These are phyloP conservation scores for Drosophila baimaii DNA, from an alignment of 1,140 invertebrate genomes.

Conservation along the genomic window DNA sequence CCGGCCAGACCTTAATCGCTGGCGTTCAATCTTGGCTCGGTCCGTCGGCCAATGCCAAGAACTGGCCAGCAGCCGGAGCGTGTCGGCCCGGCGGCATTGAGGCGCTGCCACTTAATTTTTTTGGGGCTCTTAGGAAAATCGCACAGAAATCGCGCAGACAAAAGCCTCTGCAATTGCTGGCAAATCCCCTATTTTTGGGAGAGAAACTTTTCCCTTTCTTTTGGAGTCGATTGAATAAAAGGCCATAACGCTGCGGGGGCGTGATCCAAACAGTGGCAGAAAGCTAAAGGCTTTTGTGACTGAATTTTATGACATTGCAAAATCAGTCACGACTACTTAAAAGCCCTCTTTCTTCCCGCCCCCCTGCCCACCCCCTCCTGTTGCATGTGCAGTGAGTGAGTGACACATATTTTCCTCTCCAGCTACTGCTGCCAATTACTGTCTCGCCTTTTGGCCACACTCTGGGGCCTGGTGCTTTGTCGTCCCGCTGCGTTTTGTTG, in stretches of 20 bases:
- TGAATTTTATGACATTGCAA: constrained; percentile 63
- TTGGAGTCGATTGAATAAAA: constrained; percentile 62
- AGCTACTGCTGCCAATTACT: constrained; percentile 59
- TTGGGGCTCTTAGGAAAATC: constrained; percentile 31
- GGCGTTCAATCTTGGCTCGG: constrained; percentile 60
- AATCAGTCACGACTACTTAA: constrained; percentile 47
- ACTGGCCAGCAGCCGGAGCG: constrained; percentile 62
- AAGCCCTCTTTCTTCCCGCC: background rate
- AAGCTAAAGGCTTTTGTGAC: constrained; percentile 11
- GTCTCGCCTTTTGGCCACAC: constrained; percentile 46
- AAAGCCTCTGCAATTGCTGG: constrained; percentile 19
- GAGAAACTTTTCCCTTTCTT: constrained; percentile 68
- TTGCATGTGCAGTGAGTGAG: constrained; percentile 37
- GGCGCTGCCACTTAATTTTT: constrained; percentile 34
- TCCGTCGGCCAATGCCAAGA: constrained; percentile 66
- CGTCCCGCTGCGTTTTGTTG: constrained; percentile 32
- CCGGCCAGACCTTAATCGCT: constrained; percentile 47
- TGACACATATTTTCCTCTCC: constrained; percentile 55
- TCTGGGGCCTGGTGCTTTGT: constrained; percentile 13
- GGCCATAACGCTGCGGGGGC: constrained; percentile 24
- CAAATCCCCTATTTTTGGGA: constrained; percentile 31
- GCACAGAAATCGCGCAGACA: constrained; percentile 14
- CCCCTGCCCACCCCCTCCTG: constrained; percentile 14
- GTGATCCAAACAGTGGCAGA: constrained; percentile 21
- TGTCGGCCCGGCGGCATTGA: constrained; percentile 52